Base-by-base conservation (phyloP, 2,797 vertebrate genomes). In the Uromys caudimaculatus region DNA sequence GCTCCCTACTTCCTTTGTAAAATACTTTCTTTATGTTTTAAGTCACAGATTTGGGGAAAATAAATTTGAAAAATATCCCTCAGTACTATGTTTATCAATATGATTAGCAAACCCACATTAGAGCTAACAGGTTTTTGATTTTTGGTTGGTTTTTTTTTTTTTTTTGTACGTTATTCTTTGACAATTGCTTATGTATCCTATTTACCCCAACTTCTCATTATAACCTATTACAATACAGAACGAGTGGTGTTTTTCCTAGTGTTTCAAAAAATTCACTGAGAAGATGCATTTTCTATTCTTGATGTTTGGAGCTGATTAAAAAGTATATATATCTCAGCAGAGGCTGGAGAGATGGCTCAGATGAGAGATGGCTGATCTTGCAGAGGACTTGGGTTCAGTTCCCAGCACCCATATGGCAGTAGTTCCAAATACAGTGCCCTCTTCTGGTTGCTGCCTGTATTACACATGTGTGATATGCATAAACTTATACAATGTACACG, bases 1-100 rank as follows among this genome's bases (percentile, higher is more conserved):
- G 27, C 50, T 3, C 16, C 23, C n/a, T 3, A 6, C 24, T 86
- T 75, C 96, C 23, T 17, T 60, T 56, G 90, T 97, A 95, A 98
- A 98, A 95, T 32, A 38, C 10, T 89, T 90, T 86, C 35, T 29
- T 69, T 32, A 21, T 38, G 8, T 83, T 83, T 83, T 83, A 44
- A 62, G 62, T 44, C n/a, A 77, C 29, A 75, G 24, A 71, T 76
- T 54, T 0, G 75, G 79, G 89, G 83, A 93, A 23, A 93, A 47
- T 44, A 83, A 62, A 47, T 17, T 32, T 44, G 16, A 77, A 14
- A 29, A 79, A 71, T 58, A 54, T 52, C 52, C 73, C 19, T 88
- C 58, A 56, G 10, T n/a, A 23, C 23, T 4, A 1, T 24, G 11
- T 41, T 83, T 41, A 58, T 16, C 12, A 9, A 23, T 2, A 1